Evolutionary conservation across 2,113 vertebrate genomes (phyloP).

Genomic region (Loxodonta africana): DNA sequence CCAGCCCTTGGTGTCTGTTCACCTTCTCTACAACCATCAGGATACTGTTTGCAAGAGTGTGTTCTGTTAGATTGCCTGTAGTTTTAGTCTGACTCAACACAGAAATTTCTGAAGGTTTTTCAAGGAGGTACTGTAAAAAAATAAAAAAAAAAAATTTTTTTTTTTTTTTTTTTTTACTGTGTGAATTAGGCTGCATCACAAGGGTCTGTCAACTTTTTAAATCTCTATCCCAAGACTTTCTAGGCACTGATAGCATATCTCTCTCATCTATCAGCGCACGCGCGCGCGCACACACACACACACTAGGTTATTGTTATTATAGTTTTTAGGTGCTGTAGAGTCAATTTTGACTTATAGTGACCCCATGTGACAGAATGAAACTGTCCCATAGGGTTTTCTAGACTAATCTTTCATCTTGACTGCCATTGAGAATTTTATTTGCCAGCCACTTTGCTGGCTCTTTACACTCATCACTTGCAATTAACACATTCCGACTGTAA

Average conservation of each 20-base stretch:
- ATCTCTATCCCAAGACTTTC: neutral
- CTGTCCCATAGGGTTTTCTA: neutral
- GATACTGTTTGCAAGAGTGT: neutral
- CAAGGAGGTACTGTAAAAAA: too few species aligned
- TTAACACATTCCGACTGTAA: neutral
- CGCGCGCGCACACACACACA: neutral
- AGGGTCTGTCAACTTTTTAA: neutral
- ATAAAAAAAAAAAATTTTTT: too few species aligned
- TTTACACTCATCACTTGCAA: neutral
- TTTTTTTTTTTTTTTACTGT: too few species aligned
- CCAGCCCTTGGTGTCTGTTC: neutral
- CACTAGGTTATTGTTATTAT: neutral
- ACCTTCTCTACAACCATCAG: neutral
- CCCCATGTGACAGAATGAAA: neutral
- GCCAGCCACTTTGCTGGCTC: neutral
- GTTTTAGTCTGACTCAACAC: neutral
- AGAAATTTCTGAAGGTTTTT: neutral
- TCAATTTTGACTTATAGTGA: neutral
- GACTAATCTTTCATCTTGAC: neutral
- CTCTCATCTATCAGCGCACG: neutral
- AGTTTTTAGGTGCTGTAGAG: neutral
- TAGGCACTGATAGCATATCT: neutral
- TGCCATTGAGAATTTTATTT: neutral
- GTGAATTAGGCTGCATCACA: neutral
- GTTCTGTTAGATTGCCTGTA: neutral